A percentile compares a stretch with the other conserved stretches of the same genome.
These are phyloP conservation scores for Drosophila kokeensis DNA, from an alignment of 2,888 invertebrate genomes.

Conservation along the genomic window DNA sequence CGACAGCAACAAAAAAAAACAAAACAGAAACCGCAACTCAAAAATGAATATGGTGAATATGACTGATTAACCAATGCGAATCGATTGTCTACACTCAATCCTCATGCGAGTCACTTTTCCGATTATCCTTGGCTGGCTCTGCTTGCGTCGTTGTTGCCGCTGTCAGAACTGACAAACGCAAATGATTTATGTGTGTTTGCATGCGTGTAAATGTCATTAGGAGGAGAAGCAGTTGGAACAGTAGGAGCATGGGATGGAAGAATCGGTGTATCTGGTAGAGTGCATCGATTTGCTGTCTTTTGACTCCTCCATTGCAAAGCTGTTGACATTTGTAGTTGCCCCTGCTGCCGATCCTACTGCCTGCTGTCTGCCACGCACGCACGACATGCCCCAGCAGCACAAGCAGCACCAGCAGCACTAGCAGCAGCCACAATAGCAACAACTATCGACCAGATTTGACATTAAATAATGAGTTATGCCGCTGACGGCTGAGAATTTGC, in stretches of 20 bases:
- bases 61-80: constrained; percentile 76
- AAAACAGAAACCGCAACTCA: constrained; percentile 11
- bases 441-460: constrained; percentile 74
- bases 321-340: constrained; percentile 63
- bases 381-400: constrained; percentile 34
- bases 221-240: constrained; percentile 26
- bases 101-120: constrained; percentile 23
- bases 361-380: constrained; percentile 30
- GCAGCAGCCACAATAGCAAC: constrained; percentile 12
- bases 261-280: constrained; percentile 4
- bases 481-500: constrained; percentile 74
- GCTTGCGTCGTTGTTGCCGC: constrained; percentile 33
- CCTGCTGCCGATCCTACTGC: constrained; percentile 14
- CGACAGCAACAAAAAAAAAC: not conserved
- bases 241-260: not conserved
- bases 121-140: constrained; percentile 48
- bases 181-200: constrained; percentile 83
- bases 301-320: constrained; percentile 59
- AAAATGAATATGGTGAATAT: constrained; percentile 45
- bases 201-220: constrained; percentile 83
- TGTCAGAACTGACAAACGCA: constrained; percentile 82
- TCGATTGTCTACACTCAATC: constrained; percentile 74
- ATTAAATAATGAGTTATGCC: constrained; percentile 80
- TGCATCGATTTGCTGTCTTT: constrained; percentile 62
- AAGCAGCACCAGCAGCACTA: constrained; percentile 5